Evolutionary conservation across 37 sponge, comb jelly and placozoan genomes (phyloP).

Genomic region (Theonella swinhoei): DNA sequence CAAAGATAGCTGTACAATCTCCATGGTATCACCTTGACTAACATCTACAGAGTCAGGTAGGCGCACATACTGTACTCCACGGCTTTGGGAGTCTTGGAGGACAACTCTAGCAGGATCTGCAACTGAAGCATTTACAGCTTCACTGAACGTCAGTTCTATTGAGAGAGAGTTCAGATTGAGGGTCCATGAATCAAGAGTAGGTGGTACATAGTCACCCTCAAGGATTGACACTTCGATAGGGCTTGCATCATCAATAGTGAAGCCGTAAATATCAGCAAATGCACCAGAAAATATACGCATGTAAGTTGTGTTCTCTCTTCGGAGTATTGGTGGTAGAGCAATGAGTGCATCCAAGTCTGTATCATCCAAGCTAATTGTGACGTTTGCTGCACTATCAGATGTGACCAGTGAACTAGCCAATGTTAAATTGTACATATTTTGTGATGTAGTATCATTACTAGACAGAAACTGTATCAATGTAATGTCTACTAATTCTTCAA

Average conservation of each 20-base stretch:
- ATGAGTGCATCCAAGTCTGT: constrained; percentile 61
- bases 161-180: constrained; percentile 56
- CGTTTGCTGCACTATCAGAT: constrained; percentile 44
- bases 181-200: constrained; percentile 52
- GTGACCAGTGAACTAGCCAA: constrained; percentile 35
- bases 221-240: constrained; percentile 23
- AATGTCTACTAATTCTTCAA: constrained; percentile 27
- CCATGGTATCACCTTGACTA: background rate
- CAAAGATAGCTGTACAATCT: constrained; percentile 36
- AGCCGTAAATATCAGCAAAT: constrained; percentile 37
- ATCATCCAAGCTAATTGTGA: constrained; percentile 51
- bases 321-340: constrained; percentile 35
- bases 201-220: constrained; percentile 72
- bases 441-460: background rate
- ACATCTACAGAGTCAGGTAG: constrained; percentile 27
- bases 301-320: constrained; percentile 46
- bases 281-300: constrained; percentile 48
- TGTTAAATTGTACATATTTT: constrained; percentile 31
- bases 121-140: constrained; percentile 63
- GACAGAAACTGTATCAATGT: constrained; percentile 38
- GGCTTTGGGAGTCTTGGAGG: constrained; percentile 43
- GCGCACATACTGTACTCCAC: constrained; percentile 7
- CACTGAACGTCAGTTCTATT: constrained; percentile 74
- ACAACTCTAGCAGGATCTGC: constrained; percentile 23
- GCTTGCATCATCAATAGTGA: constrained; percentile 14